Evolutionary conservation across 2,888 invertebrate genomes (phyloP).

Genomic region (Caenorhabditis zanzibari): DNA sequence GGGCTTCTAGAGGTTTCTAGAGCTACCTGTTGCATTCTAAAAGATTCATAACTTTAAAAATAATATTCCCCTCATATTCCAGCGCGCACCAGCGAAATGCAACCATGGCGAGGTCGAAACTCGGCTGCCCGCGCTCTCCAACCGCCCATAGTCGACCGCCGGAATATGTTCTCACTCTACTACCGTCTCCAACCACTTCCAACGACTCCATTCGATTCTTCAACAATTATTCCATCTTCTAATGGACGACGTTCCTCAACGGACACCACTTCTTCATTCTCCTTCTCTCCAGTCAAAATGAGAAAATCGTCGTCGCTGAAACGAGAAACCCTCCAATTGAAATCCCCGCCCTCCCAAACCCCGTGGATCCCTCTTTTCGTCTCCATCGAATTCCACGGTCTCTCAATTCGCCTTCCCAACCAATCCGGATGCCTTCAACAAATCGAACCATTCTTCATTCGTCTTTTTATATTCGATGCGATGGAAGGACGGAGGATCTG

Average conservation of each 20-base stretch:
- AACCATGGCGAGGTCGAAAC: conserved; percentile 77
- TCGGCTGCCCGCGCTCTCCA: conserved; percentile 79
- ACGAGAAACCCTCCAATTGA: background rate
- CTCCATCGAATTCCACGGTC: conserved; percentile 63
- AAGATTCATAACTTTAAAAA: too few species aligned
- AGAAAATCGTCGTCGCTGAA: conserved; percentile 53
- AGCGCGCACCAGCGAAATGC: conserved; percentile 72
- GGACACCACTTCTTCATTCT: background rate
- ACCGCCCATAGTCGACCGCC: conserved; percentile 81
- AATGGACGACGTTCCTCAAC: background rate
- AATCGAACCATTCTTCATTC: conserved; percentile 95
- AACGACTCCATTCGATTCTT: conserved; percentile 18
- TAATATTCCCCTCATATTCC: conserved; percentile 18
- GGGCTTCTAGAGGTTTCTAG: too few species aligned
- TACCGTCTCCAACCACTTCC: conserved; percentile 68
- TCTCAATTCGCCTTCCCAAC: conserved; percentile 59
- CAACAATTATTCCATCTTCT: conserved; percentile 32
- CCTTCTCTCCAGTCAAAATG: conserved; percentile 57
- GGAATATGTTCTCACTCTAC: conserved; percentile 81
- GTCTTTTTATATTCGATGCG: conserved; percentile 93
- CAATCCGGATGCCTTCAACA: conserved; percentile 76
- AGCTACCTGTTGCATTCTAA: too few species aligned
- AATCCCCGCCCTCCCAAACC: background rate
- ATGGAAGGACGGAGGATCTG: conserved; percentile 73
- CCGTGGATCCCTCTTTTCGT: conserved; percentile 32